phyloP scores from a whole-genome alignment of 2,888 invertebrate genomes.

The Drosophila falleni region DNA sequence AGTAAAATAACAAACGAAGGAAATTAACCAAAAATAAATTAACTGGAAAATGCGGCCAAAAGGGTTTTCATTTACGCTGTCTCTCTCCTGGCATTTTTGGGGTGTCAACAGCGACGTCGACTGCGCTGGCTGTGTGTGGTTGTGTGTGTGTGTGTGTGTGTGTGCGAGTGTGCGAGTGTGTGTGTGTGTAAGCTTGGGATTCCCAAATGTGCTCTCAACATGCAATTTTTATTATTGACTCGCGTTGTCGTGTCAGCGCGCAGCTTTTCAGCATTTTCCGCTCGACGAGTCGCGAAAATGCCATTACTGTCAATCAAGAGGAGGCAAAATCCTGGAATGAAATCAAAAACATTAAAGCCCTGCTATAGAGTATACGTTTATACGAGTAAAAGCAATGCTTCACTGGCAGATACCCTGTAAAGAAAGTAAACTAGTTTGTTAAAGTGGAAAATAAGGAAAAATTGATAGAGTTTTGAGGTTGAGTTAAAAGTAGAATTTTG shows the following conservation, averaged over 20 bases:
- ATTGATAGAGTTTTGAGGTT: not conserved
- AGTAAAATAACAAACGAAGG: slow-evolving; percentile 76
- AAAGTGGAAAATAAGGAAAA: not conserved
- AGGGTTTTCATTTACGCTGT: slow-evolving; percentile 68
- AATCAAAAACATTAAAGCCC: slow-evolving; percentile 70
- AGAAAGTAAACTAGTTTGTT: not conserved
- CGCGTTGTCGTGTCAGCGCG: slow-evolving; percentile 73
- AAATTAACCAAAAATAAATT: slow-evolving; percentile 81
- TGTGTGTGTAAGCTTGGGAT: slow-evolving; percentile 72
- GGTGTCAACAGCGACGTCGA: slow-evolving; percentile 66
- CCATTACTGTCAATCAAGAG: slow-evolving; percentile 80
- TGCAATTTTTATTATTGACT: slow-evolving; percentile 81
- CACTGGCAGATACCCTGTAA: slow-evolving; percentile 16
- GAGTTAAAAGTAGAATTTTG: too few species aligned
- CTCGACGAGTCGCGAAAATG: slow-evolving; percentile 80
- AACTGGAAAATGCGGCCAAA: slow-evolving; percentile 71
- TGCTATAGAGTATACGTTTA: slow-evolving; percentile 11
- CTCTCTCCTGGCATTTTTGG: slow-evolving; percentile 27
- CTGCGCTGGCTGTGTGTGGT: not conserved
- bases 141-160: not conserved
- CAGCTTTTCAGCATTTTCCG: slow-evolving; percentile 80
- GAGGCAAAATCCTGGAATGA: slow-evolving; percentile 52
- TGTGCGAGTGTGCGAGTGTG: slow-evolving; percentile 9
- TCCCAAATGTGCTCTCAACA: slow-evolving; percentile 80
- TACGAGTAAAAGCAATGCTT: not conserved